Conservation (phyloP, 2,113 vertebrate species). For the Rhombomys opimus region DNA sequence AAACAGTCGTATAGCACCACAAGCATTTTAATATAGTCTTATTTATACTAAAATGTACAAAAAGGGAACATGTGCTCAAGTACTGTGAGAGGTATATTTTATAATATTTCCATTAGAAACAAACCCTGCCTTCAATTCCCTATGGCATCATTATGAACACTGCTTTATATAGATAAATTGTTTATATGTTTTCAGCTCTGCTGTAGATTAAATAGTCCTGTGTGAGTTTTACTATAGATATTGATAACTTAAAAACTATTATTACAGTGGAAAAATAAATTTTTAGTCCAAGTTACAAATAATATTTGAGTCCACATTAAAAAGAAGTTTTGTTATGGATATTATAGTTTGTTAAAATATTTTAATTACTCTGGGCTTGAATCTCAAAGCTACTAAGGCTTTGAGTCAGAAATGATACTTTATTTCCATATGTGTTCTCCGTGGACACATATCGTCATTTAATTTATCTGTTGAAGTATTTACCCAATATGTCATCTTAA, state of each 20-base stretch:
- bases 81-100: constrained; percentile 49
- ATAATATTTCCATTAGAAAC: constrained; percentile 75
- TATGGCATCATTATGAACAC: constrained; percentile 51
- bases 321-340: neutral
- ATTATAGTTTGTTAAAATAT: neutral
- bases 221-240: neutral
- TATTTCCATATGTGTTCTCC: neutral
- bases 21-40: constrained; percentile 34
- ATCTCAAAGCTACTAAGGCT: neutral
- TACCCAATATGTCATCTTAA: neutral
- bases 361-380: neutral
- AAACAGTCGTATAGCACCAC: neutral
- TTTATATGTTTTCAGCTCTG: constrained; percentile 57
- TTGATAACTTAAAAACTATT: neutral
- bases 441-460: neutral
- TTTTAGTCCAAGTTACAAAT: neutral
- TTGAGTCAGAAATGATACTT: neutral
- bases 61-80: neutral
- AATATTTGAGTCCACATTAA: neutral
- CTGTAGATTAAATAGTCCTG: constrained; percentile 67
- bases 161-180: constrained; percentile 74
- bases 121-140: constrained; percentile 62
- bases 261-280: constrained; percentile 50
- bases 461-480: neutral
- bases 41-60: constrained; percentile 36